phyloP scores from a whole-genome alignment of 2,113 vertebrate species.

The Melanerpes aurifrons region DNA sequence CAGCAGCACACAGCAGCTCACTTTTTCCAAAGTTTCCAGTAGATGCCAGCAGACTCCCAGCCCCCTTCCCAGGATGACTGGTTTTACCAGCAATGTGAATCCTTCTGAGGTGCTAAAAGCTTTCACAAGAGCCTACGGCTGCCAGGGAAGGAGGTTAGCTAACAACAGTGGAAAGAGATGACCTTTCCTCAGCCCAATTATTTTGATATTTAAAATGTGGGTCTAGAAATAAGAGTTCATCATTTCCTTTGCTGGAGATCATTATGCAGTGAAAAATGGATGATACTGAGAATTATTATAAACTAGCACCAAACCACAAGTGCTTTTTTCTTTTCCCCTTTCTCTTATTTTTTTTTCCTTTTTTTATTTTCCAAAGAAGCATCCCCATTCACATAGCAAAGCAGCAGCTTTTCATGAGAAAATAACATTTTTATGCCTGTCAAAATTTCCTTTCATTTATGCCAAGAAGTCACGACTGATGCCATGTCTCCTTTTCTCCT shows the following conservation, averaged over 20 bases:
- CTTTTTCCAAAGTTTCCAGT: neutral
- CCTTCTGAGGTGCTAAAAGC: slow-evolving; percentile 16
- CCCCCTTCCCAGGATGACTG: neutral
- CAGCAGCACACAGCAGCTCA: neutral
- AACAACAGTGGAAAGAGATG: neutral
- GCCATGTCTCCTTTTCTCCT: slow-evolving; percentile 49
- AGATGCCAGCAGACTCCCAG: neutral
- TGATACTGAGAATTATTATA: slow-evolving; percentile 44
- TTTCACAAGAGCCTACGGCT: neutral
- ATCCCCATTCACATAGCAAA: neutral
- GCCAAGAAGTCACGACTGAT: slow-evolving; percentile 62
- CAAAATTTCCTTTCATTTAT: slow-evolving; percentile 67
- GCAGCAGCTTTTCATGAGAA: slow-evolving; percentile 52
- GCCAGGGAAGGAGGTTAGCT: neutral
- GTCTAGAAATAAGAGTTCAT: slow-evolving; percentile 30
- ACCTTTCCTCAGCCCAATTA: slow-evolving; percentile 43
- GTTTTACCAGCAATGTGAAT: neutral
- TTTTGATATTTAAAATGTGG: slow-evolving; percentile 48
- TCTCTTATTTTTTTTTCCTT: neutral
- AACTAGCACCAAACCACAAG: slow-evolving; percentile 4
- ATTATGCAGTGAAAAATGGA: slow-evolving; percentile 55
- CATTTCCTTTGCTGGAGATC: neutral
- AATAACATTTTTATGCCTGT: slow-evolving; percentile 71
- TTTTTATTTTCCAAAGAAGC: neutral
- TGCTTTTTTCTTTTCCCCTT: slow-evolving; percentile 17